phyloP scores from a whole-genome alignment of 2,888 invertebrate species.

The Cephus pygmeus region DNA sequence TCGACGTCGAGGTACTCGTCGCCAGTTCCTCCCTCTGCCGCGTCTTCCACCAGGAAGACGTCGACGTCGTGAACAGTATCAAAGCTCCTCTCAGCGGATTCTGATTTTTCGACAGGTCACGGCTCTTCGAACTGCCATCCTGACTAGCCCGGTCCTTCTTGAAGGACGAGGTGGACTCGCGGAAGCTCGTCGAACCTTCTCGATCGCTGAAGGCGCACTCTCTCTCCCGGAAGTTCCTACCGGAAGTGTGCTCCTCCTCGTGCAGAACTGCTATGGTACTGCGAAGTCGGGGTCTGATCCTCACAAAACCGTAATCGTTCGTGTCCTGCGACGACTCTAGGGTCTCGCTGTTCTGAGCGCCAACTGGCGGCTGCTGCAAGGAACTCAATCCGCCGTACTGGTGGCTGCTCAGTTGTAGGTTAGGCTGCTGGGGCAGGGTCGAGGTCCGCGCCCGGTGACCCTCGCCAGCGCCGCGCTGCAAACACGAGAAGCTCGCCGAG shows the following conservation, averaged over 20 bases:
- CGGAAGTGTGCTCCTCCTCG: constrained; percentile 42
- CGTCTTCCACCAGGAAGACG: constrained; percentile 63
- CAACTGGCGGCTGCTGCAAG: constrained; percentile 5
- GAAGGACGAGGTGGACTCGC: constrained; percentile 16
- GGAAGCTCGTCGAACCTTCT: constrained; percentile 40
- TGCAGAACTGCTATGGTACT: constrained; percentile 56
- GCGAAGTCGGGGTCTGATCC: constrained; percentile 55
- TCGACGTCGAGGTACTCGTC: constrained; percentile 27
- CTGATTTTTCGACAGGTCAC: constrained; percentile 48
- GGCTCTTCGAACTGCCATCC: constrained; percentile 27
- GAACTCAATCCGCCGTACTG: constrained; percentile 45
- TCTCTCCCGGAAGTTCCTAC: constrained; percentile 15
- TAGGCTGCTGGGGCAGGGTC: constrained; percentile 63
- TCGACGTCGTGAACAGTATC: constrained; percentile 59
- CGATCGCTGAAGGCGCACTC: constrained; percentile 41
- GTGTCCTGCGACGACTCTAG: constrained; percentile 36
- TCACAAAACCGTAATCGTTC: constrained; percentile 62
- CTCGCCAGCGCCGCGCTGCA: constrained; percentile 58
- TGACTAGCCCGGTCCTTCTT: background rate
- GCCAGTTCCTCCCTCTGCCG: constrained; percentile 56
- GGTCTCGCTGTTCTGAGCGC: background rate
- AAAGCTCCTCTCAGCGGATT: constrained; percentile 58
- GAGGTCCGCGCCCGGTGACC: constrained; percentile 63
- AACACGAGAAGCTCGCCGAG: constrained; percentile 67
- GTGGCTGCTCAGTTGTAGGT: constrained; percentile 38